These are phyloP conservation scores for Scaptomyza hsui DNA, from an alignment of 1,140 invertebrate genomes.

Conservation along the genomic window DNA sequence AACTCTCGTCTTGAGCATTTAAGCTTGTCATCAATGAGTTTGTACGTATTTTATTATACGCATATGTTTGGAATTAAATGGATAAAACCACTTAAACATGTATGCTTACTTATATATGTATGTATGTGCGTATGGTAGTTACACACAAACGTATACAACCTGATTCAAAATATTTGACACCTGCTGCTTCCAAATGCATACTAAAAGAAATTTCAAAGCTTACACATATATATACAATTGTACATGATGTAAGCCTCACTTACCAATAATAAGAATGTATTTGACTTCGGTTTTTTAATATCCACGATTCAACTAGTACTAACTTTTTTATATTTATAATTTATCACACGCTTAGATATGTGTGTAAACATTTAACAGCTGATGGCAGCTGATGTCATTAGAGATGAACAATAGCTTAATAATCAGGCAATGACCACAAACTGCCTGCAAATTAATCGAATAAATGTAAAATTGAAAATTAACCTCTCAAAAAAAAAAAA, in stretches of 20 bases:
- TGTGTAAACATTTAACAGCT: slow-evolving; percentile 40
- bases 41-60: background rate
- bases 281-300: background rate
- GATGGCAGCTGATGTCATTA: slow-evolving; percentile 26
- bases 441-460: background rate
- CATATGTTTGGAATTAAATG: background rate
- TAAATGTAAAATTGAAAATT: background rate
- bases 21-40: background rate
- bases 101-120: slow-evolving; percentile 6
- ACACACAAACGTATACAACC: background rate
- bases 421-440: background rate
- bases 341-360: slow-evolving; percentile 19
- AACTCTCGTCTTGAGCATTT: background rate
- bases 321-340: slow-evolving; percentile 17
- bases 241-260: background rate
- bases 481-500: too few species aligned
- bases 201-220: background rate
- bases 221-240: background rate
- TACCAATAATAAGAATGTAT: slow-evolving; percentile 12
- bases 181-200: slow-evolving; percentile 25
- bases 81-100: background rate
- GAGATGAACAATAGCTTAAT: slow-evolving; percentile 5
- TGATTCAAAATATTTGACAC: slow-evolving; percentile 12
- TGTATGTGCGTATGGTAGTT: background rate
- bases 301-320: slow-evolving; percentile 3